Base-by-base conservation (phyloP, 2,113 vertebrate genomes). In the Pantherophis guttatus region DNA sequence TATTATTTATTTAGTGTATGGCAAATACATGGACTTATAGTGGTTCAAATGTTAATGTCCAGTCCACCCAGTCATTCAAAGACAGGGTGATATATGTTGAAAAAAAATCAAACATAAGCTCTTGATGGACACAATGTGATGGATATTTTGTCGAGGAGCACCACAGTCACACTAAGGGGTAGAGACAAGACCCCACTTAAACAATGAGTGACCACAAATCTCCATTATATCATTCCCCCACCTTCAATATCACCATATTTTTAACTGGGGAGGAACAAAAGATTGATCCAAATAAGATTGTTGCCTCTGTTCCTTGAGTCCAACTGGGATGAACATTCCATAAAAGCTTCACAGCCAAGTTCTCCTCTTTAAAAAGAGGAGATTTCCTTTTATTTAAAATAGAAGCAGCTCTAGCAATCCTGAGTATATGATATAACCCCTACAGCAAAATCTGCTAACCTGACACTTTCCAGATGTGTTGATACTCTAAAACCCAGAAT, bases 311-410 rank as follows among this genome's bases (percentile, higher is more conserved):
- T 39, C 57, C 85, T 90, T 91, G 90, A 81, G 75, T 52, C 87
- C 85, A 94, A 8, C 17, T 81, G 0, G 12, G 91, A 91, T 26
- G 11, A 11, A 65, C 59, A 91, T 95, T 94, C 58, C 70, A 92
- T 55, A 92, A 94, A 92, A 7, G 21, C 91, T 59, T 57, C 93
- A 88, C 7, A 19, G 39, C 8, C 88, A 48, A 70, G 9, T 54
- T 94, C n/a, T 33, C 90, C 29, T n/a, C 54, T 91, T 33, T 94
- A 86, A 93, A 96, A 54, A 26, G 39, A 39, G 39, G 39, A 39
- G 39, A 39, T 39, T 5, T 53, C 29, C 52, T 50, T 90, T 39
- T 75, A 92, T 90, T 94, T 88, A 93, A 86, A 95, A 50, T 58
- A 93, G 62, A 17, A 95, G 54, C 19, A 93, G 54, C 44, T 5